Evolutionary conservation across 2,888 invertebrate genomes (phyloP), one percentile per base, ranked within the genome.

Genomic region (Volucella bombylans): DNA sequence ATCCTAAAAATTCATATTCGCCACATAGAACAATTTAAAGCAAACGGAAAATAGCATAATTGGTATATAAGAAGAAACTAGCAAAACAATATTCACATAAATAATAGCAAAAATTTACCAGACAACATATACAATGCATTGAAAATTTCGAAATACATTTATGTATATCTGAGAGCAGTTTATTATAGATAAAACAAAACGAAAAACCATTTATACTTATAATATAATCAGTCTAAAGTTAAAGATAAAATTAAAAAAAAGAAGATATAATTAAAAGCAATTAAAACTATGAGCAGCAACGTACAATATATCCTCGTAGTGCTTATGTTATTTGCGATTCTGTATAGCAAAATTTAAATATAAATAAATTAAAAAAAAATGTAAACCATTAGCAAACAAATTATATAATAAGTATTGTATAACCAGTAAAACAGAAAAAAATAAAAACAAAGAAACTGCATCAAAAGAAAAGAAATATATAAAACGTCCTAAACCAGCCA

Each of bases 401-500:
- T 31, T 31, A 6, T 31, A 18, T 1, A 31, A 31, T 31, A 31
- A 31, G 6, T 6, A 6, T 6, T 31, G 31, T 31, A 31, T 31
- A 31, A 31, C 31, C 31, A 31, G 31, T 6, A 31, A 31, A 31
- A 31, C 6, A 6, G 47, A 65, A 18, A 59, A 15, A 15, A n/a
- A 38, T 12, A 23, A 76, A 68, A 14, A 74, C 18, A 23, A 23
- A 72, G 23, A 52, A 67, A 72, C 55, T 49, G 52, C 61, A 68
- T 61, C 67, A 68, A 57, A 43, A 41, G 52, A 31, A 31, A 82
- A 54, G 62, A 79, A 55, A 43, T 15, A 41, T 55, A 49, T 45
- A 79, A 80, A 76, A 85, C 85, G 85, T 85, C 85, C 85, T 81
- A 85, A 81, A 52, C 81, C 85, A 85, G 85, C 85, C 85, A 83